Percentiles rank a stretch among this genome's conserved stretches.
phyloP scores from a whole-genome alignment of 2,888 invertebrate genomes.

The Sphinx pinastri region DNA sequence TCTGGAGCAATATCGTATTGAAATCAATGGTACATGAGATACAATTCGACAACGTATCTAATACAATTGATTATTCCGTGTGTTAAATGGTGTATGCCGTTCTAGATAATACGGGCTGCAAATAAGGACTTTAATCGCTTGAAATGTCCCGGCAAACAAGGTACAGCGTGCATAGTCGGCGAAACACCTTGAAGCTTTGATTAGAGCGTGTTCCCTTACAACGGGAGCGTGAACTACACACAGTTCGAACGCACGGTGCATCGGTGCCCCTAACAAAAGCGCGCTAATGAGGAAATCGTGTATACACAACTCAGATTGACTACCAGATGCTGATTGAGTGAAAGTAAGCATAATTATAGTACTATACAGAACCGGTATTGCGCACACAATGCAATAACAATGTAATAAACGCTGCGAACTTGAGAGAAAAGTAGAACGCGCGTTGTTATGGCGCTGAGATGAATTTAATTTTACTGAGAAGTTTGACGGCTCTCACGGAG shows the following conservation, averaged over 20 bases:
- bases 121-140: conserved; percentile 24
- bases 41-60: conserved; percentile 48
- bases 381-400: conserved; percentile 32
- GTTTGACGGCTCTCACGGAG: conserved; percentile 35
- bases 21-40: conserved; percentile 31
- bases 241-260: conserved; percentile 40
- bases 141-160: conserved; percentile 3
- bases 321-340: conserved; percentile 67
- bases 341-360: conserved; percentile 61
- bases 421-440: conserved; percentile 48
- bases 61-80: conserved; percentile 39
- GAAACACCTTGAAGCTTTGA: conserved; percentile 64
- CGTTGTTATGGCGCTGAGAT: conserved; percentile 31
- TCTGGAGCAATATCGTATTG: neutral
- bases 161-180: conserved; percentile 30
- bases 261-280: conserved; percentile 69
- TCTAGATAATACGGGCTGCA: conserved; percentile 11
- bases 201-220: conserved; percentile 55
- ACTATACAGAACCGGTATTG: conserved; percentile 42
- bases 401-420: conserved; percentile 48
- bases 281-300: conserved; percentile 78
- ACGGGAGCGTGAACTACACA: conserved; percentile 46
- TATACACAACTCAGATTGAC: conserved; percentile 51
- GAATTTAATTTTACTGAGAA: conserved; percentile 41
- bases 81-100: conserved; percentile 20